Conservation (phyloP, 2,113 vertebrate species). For the Ageneiosus marmoratus region DNA sequence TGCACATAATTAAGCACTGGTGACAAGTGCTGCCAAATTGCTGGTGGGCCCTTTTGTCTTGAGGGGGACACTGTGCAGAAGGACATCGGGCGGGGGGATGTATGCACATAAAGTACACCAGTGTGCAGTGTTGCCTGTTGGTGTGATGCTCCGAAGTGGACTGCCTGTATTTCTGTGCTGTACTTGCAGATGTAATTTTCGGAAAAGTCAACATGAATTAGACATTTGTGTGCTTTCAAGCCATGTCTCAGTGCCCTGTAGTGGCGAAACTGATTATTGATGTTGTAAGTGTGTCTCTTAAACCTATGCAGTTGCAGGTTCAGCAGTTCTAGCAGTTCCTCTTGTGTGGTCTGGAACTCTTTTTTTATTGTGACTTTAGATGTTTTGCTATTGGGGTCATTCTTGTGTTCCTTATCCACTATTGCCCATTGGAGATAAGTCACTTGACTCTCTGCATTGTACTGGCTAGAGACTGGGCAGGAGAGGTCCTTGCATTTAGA, state of each 20-base stretch:
- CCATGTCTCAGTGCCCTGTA: conserved; percentile 29
- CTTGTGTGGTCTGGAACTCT: conserved; percentile 8
- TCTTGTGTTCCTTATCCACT: background rate
- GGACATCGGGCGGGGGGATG: background rate
- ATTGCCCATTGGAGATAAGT: background rate
- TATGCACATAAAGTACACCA: conserved; percentile 27
- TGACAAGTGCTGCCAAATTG: conserved; percentile 30
- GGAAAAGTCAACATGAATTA: conserved; percentile 39
- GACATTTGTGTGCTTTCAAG: conserved; percentile 22
- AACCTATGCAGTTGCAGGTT: conserved; percentile 15
- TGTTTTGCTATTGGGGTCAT: conserved; percentile 35
- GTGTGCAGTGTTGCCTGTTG: conserved; percentile 25
- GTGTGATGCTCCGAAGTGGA: background rate
- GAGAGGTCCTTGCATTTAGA: background rate
- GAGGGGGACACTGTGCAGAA: conserved; percentile 20
- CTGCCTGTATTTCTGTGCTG: conserved; percentile 1
- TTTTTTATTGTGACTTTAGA: conserved; percentile 30
- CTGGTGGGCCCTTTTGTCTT: conserved; percentile 5
- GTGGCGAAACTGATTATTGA: background rate
- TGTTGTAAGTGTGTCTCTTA: conserved; percentile 11
- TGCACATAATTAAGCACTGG: conserved; percentile 28
- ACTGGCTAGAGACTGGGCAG: background rate
- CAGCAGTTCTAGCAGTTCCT: conserved; percentile 33
- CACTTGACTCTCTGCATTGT: background rate
- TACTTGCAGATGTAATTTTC: conserved; percentile 37